Percentiles rank a stretch among this genome's conserved stretches.
Evolutionary conservation across 30 jellyfish, hydroid and myxozoan genomes (phyloP).

Genomic region (Nemopilema nomurai): DNA sequence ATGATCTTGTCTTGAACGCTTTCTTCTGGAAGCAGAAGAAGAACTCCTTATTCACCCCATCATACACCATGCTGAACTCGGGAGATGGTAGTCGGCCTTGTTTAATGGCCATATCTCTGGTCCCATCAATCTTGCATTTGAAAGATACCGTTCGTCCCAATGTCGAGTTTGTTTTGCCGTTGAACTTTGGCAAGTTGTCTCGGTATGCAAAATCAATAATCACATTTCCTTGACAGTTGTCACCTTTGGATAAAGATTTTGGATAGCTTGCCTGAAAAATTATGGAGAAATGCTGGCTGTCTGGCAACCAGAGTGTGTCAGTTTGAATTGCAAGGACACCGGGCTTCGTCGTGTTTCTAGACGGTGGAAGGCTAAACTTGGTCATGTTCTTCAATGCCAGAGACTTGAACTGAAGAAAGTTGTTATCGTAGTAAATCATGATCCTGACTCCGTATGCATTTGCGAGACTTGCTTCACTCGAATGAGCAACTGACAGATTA

Average conservation of each 20-base stretch:
- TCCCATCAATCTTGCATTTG: conserved; percentile 8
- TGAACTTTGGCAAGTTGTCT: conserved; percentile 20
- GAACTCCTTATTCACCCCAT: conserved; percentile 29
- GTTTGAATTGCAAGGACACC: conserved; percentile 3
- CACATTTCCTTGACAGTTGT: conserved; percentile 7
- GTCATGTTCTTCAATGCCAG: not conserved
- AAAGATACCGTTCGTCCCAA: not conserved
- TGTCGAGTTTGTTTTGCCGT: conserved; percentile 8
- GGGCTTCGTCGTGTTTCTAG: not conserved
- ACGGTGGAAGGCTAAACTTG: conserved; percentile 9
- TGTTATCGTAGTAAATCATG: conserved; percentile 37
- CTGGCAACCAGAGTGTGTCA: not conserved
- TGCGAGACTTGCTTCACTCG: conserved; percentile 33
- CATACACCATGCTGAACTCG: conserved; percentile 35
- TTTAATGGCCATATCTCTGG: not conserved
- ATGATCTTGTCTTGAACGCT: not conserved
- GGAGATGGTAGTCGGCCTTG: conserved; percentile 14
- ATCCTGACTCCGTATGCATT: conserved; percentile 44
- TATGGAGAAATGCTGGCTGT: not conserved
- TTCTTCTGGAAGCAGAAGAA: not conserved
- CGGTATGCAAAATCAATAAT: conserved; percentile 24
- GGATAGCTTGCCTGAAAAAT: not conserved
- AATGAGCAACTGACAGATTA: conserved; percentile 21
- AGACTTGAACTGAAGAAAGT: conserved; percentile 24
- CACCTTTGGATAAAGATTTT: not conserved